phyloP scores from a whole-genome alignment of 2,888 invertebrate genomes.

The Hyposoter didymator region DNA sequence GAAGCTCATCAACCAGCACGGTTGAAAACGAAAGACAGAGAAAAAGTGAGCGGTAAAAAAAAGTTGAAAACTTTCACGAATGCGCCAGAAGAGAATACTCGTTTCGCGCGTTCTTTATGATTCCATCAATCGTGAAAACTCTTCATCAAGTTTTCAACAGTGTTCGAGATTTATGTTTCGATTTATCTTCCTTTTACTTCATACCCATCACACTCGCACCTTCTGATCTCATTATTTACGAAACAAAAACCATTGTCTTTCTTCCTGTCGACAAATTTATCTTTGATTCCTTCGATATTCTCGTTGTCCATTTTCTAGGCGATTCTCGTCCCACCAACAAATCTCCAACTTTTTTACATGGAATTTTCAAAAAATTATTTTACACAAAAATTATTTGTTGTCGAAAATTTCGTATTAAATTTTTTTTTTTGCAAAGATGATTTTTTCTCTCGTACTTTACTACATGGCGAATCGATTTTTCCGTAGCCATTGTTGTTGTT shows the following conservation, averaged over 20 bases:
- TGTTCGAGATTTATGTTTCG: background rate
- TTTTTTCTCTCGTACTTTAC: too few relatives aligned
- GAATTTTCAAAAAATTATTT: too few relatives aligned
- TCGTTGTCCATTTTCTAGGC: background rate
- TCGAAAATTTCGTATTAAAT: background rate
- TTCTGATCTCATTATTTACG: background rate
- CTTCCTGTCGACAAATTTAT: background rate
- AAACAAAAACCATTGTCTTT: background rate
- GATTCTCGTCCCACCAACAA: background rate
- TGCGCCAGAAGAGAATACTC: background rate
- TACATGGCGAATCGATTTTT: conserved; percentile 17
- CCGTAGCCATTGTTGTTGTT: conserved; percentile 1
- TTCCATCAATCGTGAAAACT: conserved; percentile 7
- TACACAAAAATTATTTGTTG: too few relatives aligned
- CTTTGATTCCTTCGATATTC: background rate
- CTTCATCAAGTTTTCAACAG: conserved; percentile 13
- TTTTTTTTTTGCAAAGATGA: too few relatives aligned
- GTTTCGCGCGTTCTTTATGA: conserved; percentile 10
- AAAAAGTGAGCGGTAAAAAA: background rate
- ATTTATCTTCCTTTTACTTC: background rate
- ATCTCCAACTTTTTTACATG: background rate
- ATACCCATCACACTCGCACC: background rate
- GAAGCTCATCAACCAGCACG: conserved; percentile 45
- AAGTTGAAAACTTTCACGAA: background rate
- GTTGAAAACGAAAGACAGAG: background rate